Base-by-base conservation (phyloP, 2,888 invertebrate genomes). In the Mimas tiliae region DNA sequence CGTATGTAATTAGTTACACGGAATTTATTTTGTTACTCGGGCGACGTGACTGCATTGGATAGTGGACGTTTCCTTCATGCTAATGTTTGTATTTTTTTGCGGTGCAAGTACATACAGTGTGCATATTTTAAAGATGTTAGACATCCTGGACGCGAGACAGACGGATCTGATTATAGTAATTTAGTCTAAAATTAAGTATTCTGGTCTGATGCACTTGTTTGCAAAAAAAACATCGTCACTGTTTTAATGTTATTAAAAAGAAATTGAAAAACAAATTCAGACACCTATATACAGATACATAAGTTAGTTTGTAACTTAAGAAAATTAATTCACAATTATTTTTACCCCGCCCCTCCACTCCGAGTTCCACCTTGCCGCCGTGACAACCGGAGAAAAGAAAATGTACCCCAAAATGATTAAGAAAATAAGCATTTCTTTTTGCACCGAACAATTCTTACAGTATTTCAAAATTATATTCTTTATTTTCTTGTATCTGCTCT, bases 11-110 rank as follows among this genome's bases (percentile, higher is more conserved):
- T 58, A 58, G 58, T 58, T 58, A 42, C 42, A 42, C 11, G 19
- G 58, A 58, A 42, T 58, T 58, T 58, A 58, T 58, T 58, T 42
- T 42, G 58, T 58, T 34, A 42, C 42, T 58, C 42, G 16, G 19
- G 52, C 52, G 38, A 58, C 58, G 58, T 38, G 58, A 38, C 38
- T 58, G 58, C 58, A 58, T 58, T 42, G 19, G 58, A 42, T 38
- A 58, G 58, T 58, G 58, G 58, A 58, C 58, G 58, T 42, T 58
- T 58, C 58, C 42, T 58, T 21, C 38, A 58, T 58, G 58, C 19
- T 58, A 58, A 58, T 58, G 58, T 58, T 42, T 42, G 19, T 51
- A 21, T 58, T 58, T 55, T n/a, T 58, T 58, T 58, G 58, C 42
- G 42, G 58, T 58, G 58, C 58, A 58, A 42, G 58, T 58, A 58